Percentiles rank a stretch among this genome's conserved stretches.
Evolutionary conservation across 2,797 vertebrate species (phyloP).

Genomic region (Vultur gryphus): DNA sequence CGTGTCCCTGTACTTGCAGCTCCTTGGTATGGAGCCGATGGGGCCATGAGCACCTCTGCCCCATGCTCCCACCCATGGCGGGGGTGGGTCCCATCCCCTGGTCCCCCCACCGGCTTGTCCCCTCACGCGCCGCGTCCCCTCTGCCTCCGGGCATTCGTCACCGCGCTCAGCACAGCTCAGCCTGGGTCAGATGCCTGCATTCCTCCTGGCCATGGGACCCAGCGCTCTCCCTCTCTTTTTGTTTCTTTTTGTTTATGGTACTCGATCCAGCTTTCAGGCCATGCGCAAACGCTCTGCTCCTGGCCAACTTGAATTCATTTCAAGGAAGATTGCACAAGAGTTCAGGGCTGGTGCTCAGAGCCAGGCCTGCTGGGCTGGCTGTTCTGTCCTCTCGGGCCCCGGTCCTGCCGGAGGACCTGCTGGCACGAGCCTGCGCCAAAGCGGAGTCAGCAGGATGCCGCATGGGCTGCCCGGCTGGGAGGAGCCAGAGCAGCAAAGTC

Average conservation of each 20-base stretch:
- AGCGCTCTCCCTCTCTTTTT: slow-evolving; percentile 23
- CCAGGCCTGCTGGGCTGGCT: slow-evolving; percentile 59
- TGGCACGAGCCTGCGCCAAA: not conserved
- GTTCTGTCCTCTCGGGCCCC: slow-evolving; percentile 19
- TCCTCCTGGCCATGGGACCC: slow-evolving; percentile 1
- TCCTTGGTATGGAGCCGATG: not conserved
- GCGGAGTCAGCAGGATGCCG: slow-evolving; percentile 53
- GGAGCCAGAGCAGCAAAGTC: slow-evolving; percentile 22
- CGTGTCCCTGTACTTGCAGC: not conserved
- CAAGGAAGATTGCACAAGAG: slow-evolving; percentile 62
- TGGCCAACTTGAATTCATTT: slow-evolving; percentile 33
- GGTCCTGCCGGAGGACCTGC: slow-evolving; percentile 29
- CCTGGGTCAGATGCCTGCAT: not conserved
- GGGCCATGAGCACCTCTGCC: not conserved
- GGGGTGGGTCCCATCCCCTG: not conserved
- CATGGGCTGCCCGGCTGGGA: not conserved
- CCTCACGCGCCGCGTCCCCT: not conserved
- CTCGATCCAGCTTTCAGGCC: slow-evolving; percentile 46
- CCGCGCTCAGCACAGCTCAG: not conserved
- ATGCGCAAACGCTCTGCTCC: slow-evolving; percentile 42
- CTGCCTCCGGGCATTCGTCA: not conserved
- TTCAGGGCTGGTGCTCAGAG: slow-evolving; percentile 31
- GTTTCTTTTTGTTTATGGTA: slow-evolving; percentile 61
- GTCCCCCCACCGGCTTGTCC: not conserved
- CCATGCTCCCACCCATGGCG: not conserved